phyloP scores from a whole-genome alignment of 2,797 vertebrate genomes.

The Oceanodroma leucorhoa region DNA sequence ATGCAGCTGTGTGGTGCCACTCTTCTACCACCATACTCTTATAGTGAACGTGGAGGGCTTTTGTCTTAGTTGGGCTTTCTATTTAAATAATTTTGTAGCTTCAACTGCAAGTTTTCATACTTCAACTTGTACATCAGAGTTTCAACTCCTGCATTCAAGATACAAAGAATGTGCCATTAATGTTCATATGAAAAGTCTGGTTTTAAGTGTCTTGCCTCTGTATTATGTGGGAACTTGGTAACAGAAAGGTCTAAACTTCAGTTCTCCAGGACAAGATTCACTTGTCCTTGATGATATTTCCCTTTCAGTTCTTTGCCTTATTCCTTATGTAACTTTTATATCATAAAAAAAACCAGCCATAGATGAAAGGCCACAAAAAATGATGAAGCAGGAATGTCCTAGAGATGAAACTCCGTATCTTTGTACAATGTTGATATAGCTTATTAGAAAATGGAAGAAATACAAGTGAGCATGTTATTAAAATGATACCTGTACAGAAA shows the following conservation, averaged over 20 bases:
- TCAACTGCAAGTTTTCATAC: neutral
- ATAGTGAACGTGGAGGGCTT: neutral
- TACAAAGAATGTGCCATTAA: neutral
- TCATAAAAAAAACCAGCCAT: neutral
- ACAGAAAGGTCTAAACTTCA: neutral
- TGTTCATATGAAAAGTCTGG: neutral
- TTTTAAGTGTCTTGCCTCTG: neutral
- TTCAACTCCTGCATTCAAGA: neutral
- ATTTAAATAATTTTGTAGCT: neutral
- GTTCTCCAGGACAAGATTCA: neutral
- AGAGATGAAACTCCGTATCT: neutral
- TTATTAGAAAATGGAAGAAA: neutral
- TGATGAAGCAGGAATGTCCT: neutral
- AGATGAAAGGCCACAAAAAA: neutral
- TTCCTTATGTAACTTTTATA: neutral
- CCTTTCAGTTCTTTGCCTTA: neutral
- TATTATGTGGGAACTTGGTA: neutral
- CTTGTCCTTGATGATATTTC: neutral
- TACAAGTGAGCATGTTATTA: neutral
- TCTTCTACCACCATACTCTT: neutral
- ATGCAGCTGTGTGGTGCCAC: neutral
- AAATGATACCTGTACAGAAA: neutral
- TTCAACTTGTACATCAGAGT: neutral
- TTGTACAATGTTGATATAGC: neutral
- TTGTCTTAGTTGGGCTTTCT: neutral